Evolutionary conservation across 2,113 vertebrate species (phyloP), one percentile per base, ranked within the genome.

Genomic region (Saccopteryx leptura): DNA sequence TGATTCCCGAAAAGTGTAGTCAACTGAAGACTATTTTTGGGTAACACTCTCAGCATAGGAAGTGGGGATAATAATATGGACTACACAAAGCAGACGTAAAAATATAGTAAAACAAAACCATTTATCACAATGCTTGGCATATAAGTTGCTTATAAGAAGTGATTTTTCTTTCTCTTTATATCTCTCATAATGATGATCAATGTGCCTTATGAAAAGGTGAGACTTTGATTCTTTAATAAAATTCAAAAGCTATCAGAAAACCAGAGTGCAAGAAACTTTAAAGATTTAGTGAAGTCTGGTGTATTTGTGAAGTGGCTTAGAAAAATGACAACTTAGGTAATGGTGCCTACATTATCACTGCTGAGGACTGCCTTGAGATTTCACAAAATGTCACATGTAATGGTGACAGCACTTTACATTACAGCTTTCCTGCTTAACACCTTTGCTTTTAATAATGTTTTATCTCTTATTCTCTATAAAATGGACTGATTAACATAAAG

Each of bases 241-340:
- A 93, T 82, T 28, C 26, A 81, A 93, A 89, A 83, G 92, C 63
- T 31, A 54, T 94, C 88, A 87, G 33, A 90, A 90, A 96, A 61
- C 15, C 18, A 75, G 69, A 88, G 12, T 83, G 9, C 31, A 95
- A 71, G 69, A 74, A 66, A 18, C 9, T 17, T 88, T 86, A 76
- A 87, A 56, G 63, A 78, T 56, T 90, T 81, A 71, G 61, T 46
- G 76, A 90, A 15, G 85, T 66, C 76, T 61, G 39, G 17, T 80
- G 39, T 86, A 91, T 93, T 88, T 96, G 94, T 78, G 56, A 68
- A 93, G n/a, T 74, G 14, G 9, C 92, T 91, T 93, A 94, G 75
- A 91, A 94, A 78, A 18, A 26, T 94, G 80, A 88, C 86, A 82
- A 21, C 52, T 90, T 54, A 93, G 89, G 88, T 83, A 95, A 58